Evolutionary conservation across 2,888 invertebrate genomes (phyloP), one percentile per base, ranked within the genome.

Genomic region (Yponomeuta sedellus): DNA sequence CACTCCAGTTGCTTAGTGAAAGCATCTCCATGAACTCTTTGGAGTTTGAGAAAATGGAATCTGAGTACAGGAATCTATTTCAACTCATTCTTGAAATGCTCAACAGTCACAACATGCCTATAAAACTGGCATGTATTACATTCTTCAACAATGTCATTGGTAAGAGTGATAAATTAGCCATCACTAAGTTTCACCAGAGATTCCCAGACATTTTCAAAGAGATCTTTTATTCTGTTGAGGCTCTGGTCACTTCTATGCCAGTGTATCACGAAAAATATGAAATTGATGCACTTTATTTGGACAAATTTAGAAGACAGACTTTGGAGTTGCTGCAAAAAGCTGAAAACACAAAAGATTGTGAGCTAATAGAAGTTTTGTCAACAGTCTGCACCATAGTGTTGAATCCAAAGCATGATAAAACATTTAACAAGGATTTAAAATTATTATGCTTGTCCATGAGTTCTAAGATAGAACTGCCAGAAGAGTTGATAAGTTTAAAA

Each of bases 1-100:
- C 79, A 20, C 71, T 90, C 20, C 80, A 86, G 70, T 69, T 91
- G n/a, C 71, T 91, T 22, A 78, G 85, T 34, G 83, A 88, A 68
- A 86, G 80, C 64, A 77, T 89, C 69, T 79, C 88, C 19, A 73
- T 77, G 67, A 78, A 82, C 71, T 80, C 87, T 25, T 68, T 85
- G 66, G 73, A 81, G 44, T 76, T 81, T 56, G 76, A 82, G 65
- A 77, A 71, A 66, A 72, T 74, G 61, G 73, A 71, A 66, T 56
- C 64, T 1, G 73, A 81, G 56, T 77, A 77, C 69, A 70, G 79
- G 67, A 70, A 74, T 57, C 61, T 83, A 10, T 81, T 87, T 62
- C 66, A 64, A 20, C 69, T 79, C 67, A 74, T 86, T 34, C 65
- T 90, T 1, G 71, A 78, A 65, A 78, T 88, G 69, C 70, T 91